Conservation (phyloP, 2,113 vertebrate species). For the Pionites leucogaster region DNA sequence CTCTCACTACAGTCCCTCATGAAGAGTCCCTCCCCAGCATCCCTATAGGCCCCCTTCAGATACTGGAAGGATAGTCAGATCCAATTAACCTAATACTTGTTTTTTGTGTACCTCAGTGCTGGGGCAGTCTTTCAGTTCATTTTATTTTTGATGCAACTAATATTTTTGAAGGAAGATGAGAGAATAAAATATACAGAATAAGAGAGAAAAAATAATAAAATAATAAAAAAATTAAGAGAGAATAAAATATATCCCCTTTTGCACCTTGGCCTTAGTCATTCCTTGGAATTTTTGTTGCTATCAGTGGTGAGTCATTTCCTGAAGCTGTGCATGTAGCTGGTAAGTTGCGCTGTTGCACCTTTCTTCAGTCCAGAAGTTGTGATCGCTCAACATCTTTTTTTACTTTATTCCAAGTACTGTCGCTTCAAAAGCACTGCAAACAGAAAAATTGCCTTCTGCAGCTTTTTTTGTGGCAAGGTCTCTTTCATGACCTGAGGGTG, state of each 20-base stretch:
- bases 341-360: neutral
- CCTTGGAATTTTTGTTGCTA: neutral
- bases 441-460: neutral
- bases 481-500: neutral
- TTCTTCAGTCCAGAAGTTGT: neutral
- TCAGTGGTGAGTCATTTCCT: neutral
- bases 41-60: no score
- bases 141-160: neutral
- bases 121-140: neutral
- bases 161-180: neutral
- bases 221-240: neutral
- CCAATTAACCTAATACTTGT: neutral
- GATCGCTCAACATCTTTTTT: neutral
- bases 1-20: fast-evolving
- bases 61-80: neutral
- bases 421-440: neutral
- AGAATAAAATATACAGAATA: neutral
- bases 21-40: no score
- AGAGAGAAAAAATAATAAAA: no score
- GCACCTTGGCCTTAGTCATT: neutral
- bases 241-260: neutral
- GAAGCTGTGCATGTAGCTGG: neutral
- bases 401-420: neutral
- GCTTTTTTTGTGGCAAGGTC: neutral
- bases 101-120: neutral